Base-by-base conservation (phyloP, 1,140 invertebrate species). In the Pachypsylla venusta region DNA sequence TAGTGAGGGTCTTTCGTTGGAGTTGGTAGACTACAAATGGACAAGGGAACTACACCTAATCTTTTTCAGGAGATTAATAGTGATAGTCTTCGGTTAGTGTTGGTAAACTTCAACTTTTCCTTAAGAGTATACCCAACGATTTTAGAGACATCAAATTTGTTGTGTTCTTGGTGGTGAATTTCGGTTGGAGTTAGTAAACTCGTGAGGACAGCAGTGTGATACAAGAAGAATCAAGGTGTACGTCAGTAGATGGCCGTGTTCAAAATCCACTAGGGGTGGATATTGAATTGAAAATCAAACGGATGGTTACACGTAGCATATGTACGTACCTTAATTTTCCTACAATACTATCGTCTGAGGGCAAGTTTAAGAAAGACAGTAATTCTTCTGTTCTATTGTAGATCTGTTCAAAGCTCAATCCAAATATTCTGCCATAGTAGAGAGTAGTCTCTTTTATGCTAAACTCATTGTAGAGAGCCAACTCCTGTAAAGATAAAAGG, bases 351-450 rank as follows among this genome's bases (percentile, higher is more conserved):
- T 63, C 60, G 62, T 61, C 60, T 42, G 26, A 48, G 4, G 66
- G 66, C 4, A 67, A 40, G 30, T 65, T 60, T 54, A 67, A 57
- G 27, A 67, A 62, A 40, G 60, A 56, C n/a, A 65, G 53, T 12
- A 67, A 28, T 30, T 71, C 64, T n/a, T 69, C 60, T 61, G 81
- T 85, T 63, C 85, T 74, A 39, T 83, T 76, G 12, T 76, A 70
- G 16, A 78, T 71, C 54, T 69, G 63, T 5, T 60, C 26, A 7
- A 56, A 16, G 12, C 42, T 65, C 71, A 81, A 75, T 10, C 73
- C 71, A 63, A 76, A 76, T 22, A 81, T 64, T 13, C 71, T 64
- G 4, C 79, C 78, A 69, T 79, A 81, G 63, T 77, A 81, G 13
- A 66, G 65, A 53, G 80, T 66, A 2, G 76, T 78, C 64, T 81